phyloP scores from a whole-genome alignment of 2,888 invertebrate genomes.

The Philereme transversata region DNA sequence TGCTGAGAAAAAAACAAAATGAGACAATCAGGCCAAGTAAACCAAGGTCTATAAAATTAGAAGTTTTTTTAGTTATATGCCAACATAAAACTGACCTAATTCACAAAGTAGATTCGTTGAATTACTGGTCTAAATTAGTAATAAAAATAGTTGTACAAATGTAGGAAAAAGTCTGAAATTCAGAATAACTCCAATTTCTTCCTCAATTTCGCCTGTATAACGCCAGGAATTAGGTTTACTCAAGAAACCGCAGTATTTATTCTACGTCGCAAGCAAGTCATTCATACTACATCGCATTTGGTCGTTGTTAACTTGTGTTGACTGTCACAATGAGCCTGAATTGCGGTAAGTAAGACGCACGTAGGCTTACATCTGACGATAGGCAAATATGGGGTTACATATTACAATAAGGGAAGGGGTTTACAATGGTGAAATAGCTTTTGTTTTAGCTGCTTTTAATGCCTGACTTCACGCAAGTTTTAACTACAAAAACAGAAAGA shows the following conservation, averaged over 20 bases:
- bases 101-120: too few species aligned
- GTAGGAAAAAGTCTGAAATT: too few species aligned
- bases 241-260: slow-evolving; percentile 20
- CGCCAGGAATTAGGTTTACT: slow-evolving; percentile 4
- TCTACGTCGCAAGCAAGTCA: slow-evolving; percentile 28
- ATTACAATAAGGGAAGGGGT: slow-evolving; percentile 49
- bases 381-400: slow-evolving; percentile 53
- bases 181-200: too few species aligned
- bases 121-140: too few species aligned
- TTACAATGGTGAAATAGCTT: slow-evolving; percentile 40
- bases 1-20: not conserved
- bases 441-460: slow-evolving; percentile 39
- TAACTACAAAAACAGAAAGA: not conserved
- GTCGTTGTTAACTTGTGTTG: slow-evolving; percentile 50
- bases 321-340: slow-evolving; percentile 45
- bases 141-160: too few species aligned
- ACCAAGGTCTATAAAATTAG: too few species aligned
- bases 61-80: too few species aligned
- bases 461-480: slow-evolving; percentile 13
- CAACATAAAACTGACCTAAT: too few species aligned
- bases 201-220: too few species aligned
- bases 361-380: slow-evolving; percentile 51
- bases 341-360: slow-evolving; percentile 39
- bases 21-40: too few species aligned
- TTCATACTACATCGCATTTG: slow-evolving; percentile 31